Percentiles rank a stretch among this genome's conserved stretches.
Conservation (phyloP, 2,888 invertebrate species). For the Anoncus sp. region DNA sequence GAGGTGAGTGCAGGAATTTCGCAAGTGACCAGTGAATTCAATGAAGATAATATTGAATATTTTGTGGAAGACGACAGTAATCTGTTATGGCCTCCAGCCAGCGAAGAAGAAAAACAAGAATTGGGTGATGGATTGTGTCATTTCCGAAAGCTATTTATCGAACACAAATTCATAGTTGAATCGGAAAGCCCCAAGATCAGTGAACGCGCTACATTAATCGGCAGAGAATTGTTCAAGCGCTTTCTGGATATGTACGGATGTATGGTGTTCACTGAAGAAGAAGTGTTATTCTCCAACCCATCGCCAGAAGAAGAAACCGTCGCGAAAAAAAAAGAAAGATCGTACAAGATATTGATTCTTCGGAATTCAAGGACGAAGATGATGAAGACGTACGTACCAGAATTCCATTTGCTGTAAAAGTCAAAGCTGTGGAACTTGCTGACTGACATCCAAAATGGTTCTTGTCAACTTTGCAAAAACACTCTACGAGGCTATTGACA, state of each 20-base stretch:
- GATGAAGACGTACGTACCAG: neutral
- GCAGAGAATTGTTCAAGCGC: neutral
- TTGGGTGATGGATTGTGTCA: neutral
- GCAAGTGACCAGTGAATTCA: neutral
- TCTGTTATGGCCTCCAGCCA: neutral
- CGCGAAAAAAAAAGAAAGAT: constrained; percentile 1
- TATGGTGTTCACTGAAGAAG: neutral
- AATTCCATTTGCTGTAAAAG: constrained; percentile 4
- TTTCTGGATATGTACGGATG: neutral
- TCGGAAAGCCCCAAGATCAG: neutral
- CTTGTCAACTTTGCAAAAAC: neutral
- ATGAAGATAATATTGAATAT: neutral
- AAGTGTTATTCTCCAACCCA: neutral
- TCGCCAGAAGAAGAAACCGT: neutral
- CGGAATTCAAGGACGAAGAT: neutral
- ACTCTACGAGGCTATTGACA: neutral
- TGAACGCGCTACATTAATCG: neutral
- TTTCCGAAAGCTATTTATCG: neutral
- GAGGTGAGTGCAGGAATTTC: neutral
- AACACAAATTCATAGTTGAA: too few relatives aligned
- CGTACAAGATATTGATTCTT: neutral
- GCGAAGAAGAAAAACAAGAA: constrained; percentile 1
- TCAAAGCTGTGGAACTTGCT: neutral
- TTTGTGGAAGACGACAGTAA: neutral
- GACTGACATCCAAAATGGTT: neutral